These are phyloP conservation scores for Agrotis puta DNA, from an alignment of 2,888 invertebrate species.

Conservation along the genomic window DNA sequence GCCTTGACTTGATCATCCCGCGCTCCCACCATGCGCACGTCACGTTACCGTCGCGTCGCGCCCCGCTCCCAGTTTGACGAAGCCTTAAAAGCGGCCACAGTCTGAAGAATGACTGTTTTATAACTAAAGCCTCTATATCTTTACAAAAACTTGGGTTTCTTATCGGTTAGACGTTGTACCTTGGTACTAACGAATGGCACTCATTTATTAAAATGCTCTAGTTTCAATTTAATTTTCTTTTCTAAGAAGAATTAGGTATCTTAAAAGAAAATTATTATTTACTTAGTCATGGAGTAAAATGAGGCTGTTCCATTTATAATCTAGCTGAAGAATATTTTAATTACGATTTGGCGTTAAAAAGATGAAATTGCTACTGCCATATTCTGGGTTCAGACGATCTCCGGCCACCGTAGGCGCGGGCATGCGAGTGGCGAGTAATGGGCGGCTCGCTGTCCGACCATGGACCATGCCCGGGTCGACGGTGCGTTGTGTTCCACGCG, in stretches of 20 bases:
- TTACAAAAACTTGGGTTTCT: constrained; percentile 26
- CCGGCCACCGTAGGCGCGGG: no score
- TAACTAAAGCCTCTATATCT: constrained; percentile 25
- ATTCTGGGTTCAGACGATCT: no score
- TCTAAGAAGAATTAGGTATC: constrained; percentile 17
- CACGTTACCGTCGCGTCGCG: no score
- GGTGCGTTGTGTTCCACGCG: no score
- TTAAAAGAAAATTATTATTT: constrained; percentile 3
- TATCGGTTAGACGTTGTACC: constrained; percentile 34
- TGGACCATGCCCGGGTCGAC: no score
- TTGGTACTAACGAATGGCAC: constrained; percentile 33
- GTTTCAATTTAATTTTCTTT: constrained; percentile 45
- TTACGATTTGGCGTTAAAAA: not conserved
- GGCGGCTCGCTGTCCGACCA: no score
- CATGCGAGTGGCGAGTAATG: no score
- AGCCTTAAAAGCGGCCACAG: not conserved
- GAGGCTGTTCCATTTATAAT: not conserved
- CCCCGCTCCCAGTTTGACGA: no score
- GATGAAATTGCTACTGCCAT: no score
- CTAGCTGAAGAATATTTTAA: not conserved
- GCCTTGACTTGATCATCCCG: no score
- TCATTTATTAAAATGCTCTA: constrained; percentile 47
- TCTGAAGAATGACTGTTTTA: constrained; percentile 29
- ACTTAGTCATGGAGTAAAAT: not conserved
- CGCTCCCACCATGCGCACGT: no score